Conservation (phyloP, 2,113 vertebrate species). For the Cyphomyrus discorhynchus region DNA sequence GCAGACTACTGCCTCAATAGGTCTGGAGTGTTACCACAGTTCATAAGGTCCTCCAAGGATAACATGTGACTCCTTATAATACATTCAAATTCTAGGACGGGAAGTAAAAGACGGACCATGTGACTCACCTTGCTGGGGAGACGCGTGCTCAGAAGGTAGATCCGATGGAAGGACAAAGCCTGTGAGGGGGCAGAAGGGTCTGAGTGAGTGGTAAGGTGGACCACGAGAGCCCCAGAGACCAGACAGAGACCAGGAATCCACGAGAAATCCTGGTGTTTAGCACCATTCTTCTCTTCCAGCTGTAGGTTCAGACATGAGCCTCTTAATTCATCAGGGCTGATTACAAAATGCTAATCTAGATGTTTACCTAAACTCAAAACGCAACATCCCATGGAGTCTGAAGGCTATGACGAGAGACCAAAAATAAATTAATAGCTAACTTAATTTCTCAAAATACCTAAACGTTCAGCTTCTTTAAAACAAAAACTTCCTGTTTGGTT, state of each 20-base stretch:
- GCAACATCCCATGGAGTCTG: not conserved
- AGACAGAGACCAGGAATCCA: not conserved
- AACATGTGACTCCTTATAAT: not conserved
- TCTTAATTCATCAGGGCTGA: not conserved
- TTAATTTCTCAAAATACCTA: not conserved
- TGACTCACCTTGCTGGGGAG: slow-evolving; percentile 82
- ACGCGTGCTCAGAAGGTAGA: slow-evolving; percentile 77
- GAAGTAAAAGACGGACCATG: not conserved
- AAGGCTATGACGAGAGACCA: not conserved
- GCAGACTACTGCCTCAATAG: not conserved
- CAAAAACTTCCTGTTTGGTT: not conserved
- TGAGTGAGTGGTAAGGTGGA: not conserved
- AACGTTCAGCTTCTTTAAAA: not conserved
- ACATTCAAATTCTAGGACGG: not conserved
- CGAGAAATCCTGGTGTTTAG: not conserved
- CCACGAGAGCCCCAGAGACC: not conserved
- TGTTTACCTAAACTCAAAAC: not conserved
- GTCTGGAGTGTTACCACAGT: not conserved
- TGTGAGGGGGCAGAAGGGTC: slow-evolving; percentile 44
- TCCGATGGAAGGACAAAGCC: slow-evolving; percentile 83
- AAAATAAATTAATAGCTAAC: not conserved
- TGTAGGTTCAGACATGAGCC: not conserved
- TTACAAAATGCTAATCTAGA: not conserved
- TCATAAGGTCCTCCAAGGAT: not conserved
- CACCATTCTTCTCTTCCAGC: not conserved